Percentiles rank a stretch among this genome's conserved stretches.
phyloP scores from a whole-genome alignment of 2,113 vertebrate genomes.

The Alaudala cheleensis region DNA sequence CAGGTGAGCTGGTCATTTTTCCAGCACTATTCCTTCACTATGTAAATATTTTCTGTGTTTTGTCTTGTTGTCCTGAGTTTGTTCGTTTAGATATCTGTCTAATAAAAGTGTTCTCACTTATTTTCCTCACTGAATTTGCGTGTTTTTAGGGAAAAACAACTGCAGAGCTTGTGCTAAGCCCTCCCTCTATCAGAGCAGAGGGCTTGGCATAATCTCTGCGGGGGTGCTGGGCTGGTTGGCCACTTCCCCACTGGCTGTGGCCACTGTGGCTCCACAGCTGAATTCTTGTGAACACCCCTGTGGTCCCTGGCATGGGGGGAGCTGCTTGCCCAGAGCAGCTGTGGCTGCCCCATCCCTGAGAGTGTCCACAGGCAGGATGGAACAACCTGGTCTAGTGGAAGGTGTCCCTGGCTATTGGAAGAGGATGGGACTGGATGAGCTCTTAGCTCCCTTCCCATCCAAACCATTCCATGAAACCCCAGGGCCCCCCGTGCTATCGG shows the following conservation, averaged over 20 bases:
- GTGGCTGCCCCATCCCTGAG: not conserved
- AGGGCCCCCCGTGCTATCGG: not conserved
- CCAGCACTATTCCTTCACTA: not conserved
- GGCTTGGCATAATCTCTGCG: not conserved
- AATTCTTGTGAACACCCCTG: not conserved
- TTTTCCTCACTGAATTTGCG: not conserved
- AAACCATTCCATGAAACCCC: not conserved
- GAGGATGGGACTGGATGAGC: not conserved
- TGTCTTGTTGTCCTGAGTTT: not conserved
- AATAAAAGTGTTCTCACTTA: not conserved
- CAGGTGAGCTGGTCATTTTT: not conserved
- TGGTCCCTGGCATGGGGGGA: not conserved
- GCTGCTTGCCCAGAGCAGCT: not conserved
- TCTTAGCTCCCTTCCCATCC: not conserved
- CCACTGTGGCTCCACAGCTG: not conserved
- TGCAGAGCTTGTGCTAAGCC: not conserved
- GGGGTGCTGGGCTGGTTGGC: not conserved
- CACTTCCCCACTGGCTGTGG: not conserved
- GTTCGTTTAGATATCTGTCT: not conserved
- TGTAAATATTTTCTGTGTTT: constrained; percentile 49
- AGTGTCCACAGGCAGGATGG: not conserved
- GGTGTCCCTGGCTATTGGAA: not conserved
- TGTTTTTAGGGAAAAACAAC: not conserved
- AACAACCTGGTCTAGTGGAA: not conserved
- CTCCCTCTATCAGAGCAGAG: not conserved